phyloP scores from a whole-genome alignment of 2,797 vertebrate species.

The Orientallactaga sibirica region DNA sequence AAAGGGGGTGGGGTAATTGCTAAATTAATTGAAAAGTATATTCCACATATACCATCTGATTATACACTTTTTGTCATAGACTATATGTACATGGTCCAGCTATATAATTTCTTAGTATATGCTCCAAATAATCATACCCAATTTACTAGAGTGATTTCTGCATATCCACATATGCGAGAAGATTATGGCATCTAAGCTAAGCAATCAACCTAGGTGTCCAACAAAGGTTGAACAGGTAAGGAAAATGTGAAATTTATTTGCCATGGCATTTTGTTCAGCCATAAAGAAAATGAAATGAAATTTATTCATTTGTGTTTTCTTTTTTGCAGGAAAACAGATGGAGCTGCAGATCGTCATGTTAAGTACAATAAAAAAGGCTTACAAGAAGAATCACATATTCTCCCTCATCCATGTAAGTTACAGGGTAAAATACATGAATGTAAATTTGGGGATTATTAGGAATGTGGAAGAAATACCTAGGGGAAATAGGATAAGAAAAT shows the following conservation, averaged over 20 bases:
- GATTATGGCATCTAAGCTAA: background rate
- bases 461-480: too few relatives aligned
- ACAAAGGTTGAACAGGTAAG: background rate
- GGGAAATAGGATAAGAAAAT: background rate
- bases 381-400: too few relatives aligned
- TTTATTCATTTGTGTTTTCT: too few relatives aligned
- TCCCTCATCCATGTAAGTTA: background rate
- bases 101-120: background rate
- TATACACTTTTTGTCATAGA: background rate
- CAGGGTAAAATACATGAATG: background rate
- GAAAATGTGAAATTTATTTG: background rate
- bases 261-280: background rate
- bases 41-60: background rate
- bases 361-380: background rate
- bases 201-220: background rate
- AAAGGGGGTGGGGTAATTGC: background rate
- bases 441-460: background rate
- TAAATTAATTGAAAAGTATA: background rate
- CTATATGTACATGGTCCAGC: background rate
- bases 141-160: background rate
- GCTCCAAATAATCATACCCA: background rate
- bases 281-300: background rate
- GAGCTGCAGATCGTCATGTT: background rate
- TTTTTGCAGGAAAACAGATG: background rate
- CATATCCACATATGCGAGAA: background rate